These are phyloP conservation scores for Bothrops jararaca DNA, from an alignment of 2,113 vertebrate species.

Conservation along the genomic window DNA sequence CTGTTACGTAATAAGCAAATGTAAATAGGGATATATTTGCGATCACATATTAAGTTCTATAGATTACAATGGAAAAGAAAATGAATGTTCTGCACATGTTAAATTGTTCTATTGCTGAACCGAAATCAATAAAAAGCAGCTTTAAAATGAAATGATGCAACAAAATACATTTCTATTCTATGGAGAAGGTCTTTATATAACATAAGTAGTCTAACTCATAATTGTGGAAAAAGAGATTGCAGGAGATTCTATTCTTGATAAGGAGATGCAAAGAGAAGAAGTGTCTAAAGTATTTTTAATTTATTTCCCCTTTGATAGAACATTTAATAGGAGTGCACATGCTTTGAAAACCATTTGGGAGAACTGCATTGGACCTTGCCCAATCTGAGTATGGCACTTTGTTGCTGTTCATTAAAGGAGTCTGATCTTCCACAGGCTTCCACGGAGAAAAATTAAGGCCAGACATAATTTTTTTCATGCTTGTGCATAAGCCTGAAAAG, in stretches of 20 bases:
- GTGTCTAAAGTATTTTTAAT: not conserved
- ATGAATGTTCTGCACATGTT: not conserved
- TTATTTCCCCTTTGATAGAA: not conserved
- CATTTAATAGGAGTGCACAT: not conserved
- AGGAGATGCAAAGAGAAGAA: not conserved
- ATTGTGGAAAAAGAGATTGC: not conserved
- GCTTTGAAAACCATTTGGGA: not conserved
- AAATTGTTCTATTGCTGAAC: not conserved
- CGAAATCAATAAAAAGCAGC: not conserved
- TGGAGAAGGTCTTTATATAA: not conserved
- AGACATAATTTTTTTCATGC: not conserved
- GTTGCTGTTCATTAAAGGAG: not conserved
- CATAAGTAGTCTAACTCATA: not conserved
- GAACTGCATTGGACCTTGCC: not conserved
- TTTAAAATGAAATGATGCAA: not conserved
- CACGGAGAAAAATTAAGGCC: not conserved
- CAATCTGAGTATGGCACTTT: not conserved
- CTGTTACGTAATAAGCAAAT: not conserved
- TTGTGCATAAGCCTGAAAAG: not conserved
- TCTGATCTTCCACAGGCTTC: not conserved
- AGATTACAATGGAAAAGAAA: not conserved
- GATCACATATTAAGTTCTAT: not conserved
- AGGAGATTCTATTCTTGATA: not conserved
- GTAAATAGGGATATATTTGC: not conserved
- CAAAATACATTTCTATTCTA: not conserved